A percentile compares a stretch with the other conserved stretches of the same genome.
These are phyloP conservation scores for Cephus sareptanus DNA, from an alignment of 2,888 invertebrate genomes.

Conservation along the genomic window DNA sequence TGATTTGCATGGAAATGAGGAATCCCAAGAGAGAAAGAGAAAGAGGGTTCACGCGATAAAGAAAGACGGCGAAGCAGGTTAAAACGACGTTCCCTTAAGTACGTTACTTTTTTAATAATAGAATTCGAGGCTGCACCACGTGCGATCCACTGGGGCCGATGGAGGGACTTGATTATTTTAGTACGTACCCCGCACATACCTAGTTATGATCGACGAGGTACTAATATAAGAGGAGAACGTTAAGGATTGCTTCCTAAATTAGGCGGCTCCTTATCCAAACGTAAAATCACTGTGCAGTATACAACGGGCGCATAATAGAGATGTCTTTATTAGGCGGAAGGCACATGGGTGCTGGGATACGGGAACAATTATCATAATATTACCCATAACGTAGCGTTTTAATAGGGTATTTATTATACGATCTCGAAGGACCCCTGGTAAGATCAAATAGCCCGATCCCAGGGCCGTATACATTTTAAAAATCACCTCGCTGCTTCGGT, in stretches of 20 bases:
- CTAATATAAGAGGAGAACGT: conserved; percentile 37
- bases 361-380: conserved; percentile 42
- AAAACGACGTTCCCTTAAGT: not conserved
- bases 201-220: conserved; percentile 10
- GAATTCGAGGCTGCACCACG: not conserved
- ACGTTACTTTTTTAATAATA: not conserved
- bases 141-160: not conserved
- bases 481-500: not conserved
- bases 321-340: conserved; percentile 48
- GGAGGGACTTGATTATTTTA: not conserved
- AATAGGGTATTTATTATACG: conserved; percentile 45
- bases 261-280: conserved; percentile 40
- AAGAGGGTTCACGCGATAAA: not conserved
- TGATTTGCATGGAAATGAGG: conserved; percentile 63
- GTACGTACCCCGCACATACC: not conserved
- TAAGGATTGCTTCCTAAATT: conserved; percentile 43
- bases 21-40: conserved; percentile 19
- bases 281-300: conserved; percentile 35
- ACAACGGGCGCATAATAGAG: conserved; percentile 29
- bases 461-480: not conserved
- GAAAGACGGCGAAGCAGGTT: not conserved
- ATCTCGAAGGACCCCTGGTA: not conserved
- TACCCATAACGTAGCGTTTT: conserved; percentile 40
- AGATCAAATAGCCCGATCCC: conserved; percentile 2
- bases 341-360: conserved; percentile 14